Base-by-base conservation (phyloP, 2,113 vertebrate genomes). In the Otus sunia region DNA sequence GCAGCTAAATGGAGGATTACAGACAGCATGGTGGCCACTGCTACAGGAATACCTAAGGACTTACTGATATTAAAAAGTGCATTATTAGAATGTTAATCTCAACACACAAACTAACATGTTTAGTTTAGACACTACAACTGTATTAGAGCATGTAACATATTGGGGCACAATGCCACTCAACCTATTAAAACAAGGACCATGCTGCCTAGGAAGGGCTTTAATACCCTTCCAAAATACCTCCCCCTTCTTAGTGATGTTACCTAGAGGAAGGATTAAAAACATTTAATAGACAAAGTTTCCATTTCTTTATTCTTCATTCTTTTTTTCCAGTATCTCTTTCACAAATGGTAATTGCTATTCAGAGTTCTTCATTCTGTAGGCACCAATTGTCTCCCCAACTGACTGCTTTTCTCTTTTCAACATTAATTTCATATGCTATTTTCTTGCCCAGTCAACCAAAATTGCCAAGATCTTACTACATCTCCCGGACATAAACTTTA, bases 131-230 rank as follows among this genome's bases (percentile, higher is more conserved):
- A 34, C 50, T 23, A 45, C 27, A 69, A 7, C 43, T 67, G 52
- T 12, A 23, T 69, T 34, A 18, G 0, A 86, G 47, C 17, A 47
- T 1, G 3, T 41, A 58, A 19, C 23, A 36, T 8, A 15, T 5
- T 6, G 17, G 22, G 59, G 59, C 53, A 88, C 25, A 15, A 5
- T 12, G 39, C 11, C 76, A 56, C 19, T 43, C 27, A 32, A n/a
- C 1, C 39, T 37, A 56, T 0, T 29, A 49, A 32, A 74, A 60
- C 20, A 62, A 17, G 41, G 86, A 15, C 30, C 5, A 5, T 34
- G 45, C 55, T 82, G 45, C 32, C 25, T 16, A 36, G 34, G 10
- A 67, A 43, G 14, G 41, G 71, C 19, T 63, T 73, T 22, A 86
- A 86, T 5, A 14, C 4, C 60, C 26, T 37, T 22, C 66, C 34